Conservation (phyloP, 1,140 invertebrate genomes). For the Holotrichia oblita region DNA sequence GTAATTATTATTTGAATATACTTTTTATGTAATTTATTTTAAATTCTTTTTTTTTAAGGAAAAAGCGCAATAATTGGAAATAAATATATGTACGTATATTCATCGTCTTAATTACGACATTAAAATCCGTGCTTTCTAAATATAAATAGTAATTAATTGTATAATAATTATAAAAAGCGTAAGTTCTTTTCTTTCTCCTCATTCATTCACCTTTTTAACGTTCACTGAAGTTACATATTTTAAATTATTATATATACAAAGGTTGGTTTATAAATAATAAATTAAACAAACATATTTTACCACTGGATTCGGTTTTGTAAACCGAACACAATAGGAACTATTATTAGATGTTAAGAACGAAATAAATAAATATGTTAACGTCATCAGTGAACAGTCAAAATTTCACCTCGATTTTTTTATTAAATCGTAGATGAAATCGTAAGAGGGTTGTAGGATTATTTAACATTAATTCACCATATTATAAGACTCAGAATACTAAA, state of each 20-base stretch:
- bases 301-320: slow-evolving; percentile 21
- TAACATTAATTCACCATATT: neutral
- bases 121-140: slow-evolving; percentile 17
- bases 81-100: slow-evolving; percentile 18
- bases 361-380: neutral
- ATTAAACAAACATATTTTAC: neutral
- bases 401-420: neutral
- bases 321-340: slow-evolving; percentile 25
- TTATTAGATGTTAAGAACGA: neutral
- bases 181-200: neutral
- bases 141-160: slow-evolving; percentile 10
- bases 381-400: slow-evolving; percentile 29
- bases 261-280: neutral
- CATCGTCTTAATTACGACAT: slow-evolving; percentile 16
- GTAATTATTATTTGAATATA: slow-evolving; percentile 18
- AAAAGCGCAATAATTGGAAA: slow-evolving; percentile 9
- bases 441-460: neutral
- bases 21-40: slow-evolving; percentile 1
- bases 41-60: neutral
- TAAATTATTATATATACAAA: neutral
- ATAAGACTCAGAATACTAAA: neutral
- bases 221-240: slow-evolving; percentile 18
- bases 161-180: slow-evolving; percentile 24
- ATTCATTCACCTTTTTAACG: neutral
- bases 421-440: neutral